A percentile compares a stretch with the other conserved stretches of the same genome.
These are phyloP conservation scores for Achatina immaculata DNA, from an alignment of 1,140 invertebrate species.

Conservation along the genomic window DNA sequence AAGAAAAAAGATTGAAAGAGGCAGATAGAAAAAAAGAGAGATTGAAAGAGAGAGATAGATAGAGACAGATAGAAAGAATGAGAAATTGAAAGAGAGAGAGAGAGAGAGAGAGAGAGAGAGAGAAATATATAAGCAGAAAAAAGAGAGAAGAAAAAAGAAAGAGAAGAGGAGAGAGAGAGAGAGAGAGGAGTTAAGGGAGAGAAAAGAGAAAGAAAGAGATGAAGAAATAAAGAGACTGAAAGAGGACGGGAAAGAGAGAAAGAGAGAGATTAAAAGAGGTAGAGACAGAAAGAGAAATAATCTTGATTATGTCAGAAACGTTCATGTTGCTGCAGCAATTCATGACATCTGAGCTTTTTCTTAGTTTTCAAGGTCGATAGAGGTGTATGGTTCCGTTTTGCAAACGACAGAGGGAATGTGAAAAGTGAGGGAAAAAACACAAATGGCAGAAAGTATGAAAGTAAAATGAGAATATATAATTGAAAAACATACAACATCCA, in stretches of 20 bases:
- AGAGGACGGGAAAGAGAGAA: not conserved
- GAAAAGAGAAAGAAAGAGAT: constrained; percentile 3
- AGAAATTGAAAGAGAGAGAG: not conserved
- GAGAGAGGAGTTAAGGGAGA: not conserved
- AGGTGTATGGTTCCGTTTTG: too few relatives aligned
- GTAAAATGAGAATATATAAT: too few relatives aligned
- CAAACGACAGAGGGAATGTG: too few relatives aligned
- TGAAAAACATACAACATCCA: too few relatives aligned
- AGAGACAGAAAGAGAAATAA: not conserved
- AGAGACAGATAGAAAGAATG: not conserved
- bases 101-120: not conserved
- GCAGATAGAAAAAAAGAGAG: not conserved
- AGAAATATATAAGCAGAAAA: too few relatives aligned
- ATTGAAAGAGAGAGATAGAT: not conserved
- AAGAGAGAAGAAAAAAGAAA: not conserved
- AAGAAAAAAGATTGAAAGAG: too few relatives aligned
- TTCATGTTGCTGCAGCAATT: too few relatives aligned
- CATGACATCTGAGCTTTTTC: too few relatives aligned
- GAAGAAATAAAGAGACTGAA: not conserved
- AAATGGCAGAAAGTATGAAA: too few relatives aligned
- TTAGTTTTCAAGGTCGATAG: too few relatives aligned
- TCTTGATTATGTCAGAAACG: too few relatives aligned
- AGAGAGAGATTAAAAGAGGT: not conserved
- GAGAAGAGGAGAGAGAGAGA: not conserved
- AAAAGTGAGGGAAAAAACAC: too few relatives aligned